Conservation (phyloP, 2,113 vertebrate genomes). For the Phaethon lepturus region DNA sequence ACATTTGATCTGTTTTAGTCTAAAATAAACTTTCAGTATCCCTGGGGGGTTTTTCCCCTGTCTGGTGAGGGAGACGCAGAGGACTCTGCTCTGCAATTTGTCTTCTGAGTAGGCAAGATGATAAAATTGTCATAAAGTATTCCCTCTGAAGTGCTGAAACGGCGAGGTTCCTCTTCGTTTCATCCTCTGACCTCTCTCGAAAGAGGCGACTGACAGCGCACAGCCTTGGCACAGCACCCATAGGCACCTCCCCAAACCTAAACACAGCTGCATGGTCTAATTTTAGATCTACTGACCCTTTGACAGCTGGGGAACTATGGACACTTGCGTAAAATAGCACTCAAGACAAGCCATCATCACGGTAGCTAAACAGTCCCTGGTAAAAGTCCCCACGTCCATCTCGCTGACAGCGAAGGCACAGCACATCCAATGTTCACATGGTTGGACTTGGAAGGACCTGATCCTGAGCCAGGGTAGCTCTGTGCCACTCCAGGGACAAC, state of each 20-base stretch:
- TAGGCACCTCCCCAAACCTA: background rate
- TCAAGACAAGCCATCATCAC: background rate
- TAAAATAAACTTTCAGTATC: background rate
- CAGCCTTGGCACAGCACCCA: background rate
- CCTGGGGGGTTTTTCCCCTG: background rate
- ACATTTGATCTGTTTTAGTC: background rate
- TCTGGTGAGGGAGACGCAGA: background rate
- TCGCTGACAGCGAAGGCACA: background rate
- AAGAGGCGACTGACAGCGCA: background rate
- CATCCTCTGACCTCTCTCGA: background rate
- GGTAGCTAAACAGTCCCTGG: background rate
- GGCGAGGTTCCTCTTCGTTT: background rate
- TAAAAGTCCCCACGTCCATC: fast-evolving
- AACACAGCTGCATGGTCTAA: constrained; percentile 30
- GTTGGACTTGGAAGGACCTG: background rate
- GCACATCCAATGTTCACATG: background rate
- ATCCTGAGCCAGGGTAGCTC: background rate
- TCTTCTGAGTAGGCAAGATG: background rate
- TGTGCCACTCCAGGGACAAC: background rate
- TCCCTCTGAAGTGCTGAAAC: background rate
- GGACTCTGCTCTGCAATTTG: background rate
- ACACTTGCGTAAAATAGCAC: background rate
- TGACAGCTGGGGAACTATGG: constrained; percentile 12
- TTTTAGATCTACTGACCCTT: constrained; percentile 39
- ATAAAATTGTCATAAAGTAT: background rate